Evolutionary conservation across 2,797 vertebrate species (phyloP).

Genomic region (Meriones psammophilus): DNA sequence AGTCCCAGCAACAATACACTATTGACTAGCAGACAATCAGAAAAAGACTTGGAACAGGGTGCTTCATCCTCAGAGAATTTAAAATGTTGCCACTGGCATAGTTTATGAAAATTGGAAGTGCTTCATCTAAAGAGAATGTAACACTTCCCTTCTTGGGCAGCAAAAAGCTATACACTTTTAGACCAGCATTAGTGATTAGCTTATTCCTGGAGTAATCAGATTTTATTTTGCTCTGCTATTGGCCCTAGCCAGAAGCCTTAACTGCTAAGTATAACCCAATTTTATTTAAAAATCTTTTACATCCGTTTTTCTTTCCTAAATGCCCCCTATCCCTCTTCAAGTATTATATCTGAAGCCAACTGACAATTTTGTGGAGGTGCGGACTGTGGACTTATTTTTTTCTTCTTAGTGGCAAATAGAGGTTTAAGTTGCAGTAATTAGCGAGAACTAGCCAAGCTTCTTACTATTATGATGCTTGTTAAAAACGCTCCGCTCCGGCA

Average conservation of each 20-base stretch:
- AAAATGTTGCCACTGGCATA: constrained; percentile 86
- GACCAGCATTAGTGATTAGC: constrained; percentile 80
- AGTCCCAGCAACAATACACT: constrained; percentile 66
- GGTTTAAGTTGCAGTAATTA: constrained; percentile 96
- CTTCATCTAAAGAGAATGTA: constrained; percentile 82
- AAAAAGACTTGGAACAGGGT: constrained; percentile 78
- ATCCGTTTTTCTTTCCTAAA: constrained; percentile 74
- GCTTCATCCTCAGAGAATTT: constrained; percentile 84
- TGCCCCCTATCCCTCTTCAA: constrained; percentile 65
- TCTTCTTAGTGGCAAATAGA: constrained; percentile 91
- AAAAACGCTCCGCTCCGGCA: constrained; percentile 95
- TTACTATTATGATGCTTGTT: constrained; percentile 97
- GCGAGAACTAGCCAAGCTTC: constrained; percentile 95
- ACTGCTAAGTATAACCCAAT: constrained; percentile 68
- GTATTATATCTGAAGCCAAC: constrained; percentile 86
- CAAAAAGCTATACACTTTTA: constrained; percentile 67
- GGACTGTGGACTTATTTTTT: constrained; percentile 88
- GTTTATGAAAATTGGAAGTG: constrained; percentile 88
- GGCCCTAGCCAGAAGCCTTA: constrained; percentile 75
- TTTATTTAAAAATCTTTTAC: constrained; percentile 74
- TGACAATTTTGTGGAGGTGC: constrained; percentile 87
- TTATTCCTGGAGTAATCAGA: constrained; percentile 75
- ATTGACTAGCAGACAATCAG: constrained; percentile 71
- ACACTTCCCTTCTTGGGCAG: constrained; percentile 75
- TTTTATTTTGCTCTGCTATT: constrained; percentile 82